Evolutionary conservation across 2,797 vertebrate species (phyloP), one percentile per base, ranked within the genome.

Genomic region (Acanthornis magna): DNA sequence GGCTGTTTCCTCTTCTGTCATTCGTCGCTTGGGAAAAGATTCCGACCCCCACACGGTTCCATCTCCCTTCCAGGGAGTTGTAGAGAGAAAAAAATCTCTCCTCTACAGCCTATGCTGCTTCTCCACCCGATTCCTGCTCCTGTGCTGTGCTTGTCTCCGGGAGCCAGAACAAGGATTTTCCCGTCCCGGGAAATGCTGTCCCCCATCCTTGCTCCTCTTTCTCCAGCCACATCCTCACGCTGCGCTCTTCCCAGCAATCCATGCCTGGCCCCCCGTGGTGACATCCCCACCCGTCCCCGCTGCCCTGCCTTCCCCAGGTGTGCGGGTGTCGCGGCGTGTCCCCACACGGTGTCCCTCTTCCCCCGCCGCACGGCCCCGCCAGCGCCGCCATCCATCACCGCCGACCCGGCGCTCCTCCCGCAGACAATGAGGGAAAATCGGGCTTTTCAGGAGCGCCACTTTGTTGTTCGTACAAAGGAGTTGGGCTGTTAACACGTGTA

Each of bases 401-500:
- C 95, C 93, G 97, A 77, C 95, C 91, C 96, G 93, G 94, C 53
- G 94, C 96, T 97, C 96, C 96, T 97, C 95, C 94, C 96, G 85
- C 98, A 98, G 97, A 98, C 98, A 97, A 98, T 96, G 97, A 96
- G 97, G 98, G 97, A 94, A 98, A 96, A 84, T 7, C 95, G 94
- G 97, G 95, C 97, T 84, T 97, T 95, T 94, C 95, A 97, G 98
- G 97, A 96, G 97, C 97, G 97, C 97, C 98, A 96, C 98, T 98
- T 98, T 97, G 98, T 97, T 98, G 98, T 98, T 98, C 91, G 98
- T 98, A 98, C 98, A 98, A 98, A 98, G 97, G 98, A 98, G 97
- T 95, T 97, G 94, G 97, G 98, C 98, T 98, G 98, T 98, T 98
- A 98, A 98, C 98, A 98, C 98, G 93, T 98, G 98, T 98, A 98